These are phyloP conservation scores for Potamilus streckersoni DNA, from an alignment of 1,140 invertebrate genomes.

Conservation along the genomic window DNA sequence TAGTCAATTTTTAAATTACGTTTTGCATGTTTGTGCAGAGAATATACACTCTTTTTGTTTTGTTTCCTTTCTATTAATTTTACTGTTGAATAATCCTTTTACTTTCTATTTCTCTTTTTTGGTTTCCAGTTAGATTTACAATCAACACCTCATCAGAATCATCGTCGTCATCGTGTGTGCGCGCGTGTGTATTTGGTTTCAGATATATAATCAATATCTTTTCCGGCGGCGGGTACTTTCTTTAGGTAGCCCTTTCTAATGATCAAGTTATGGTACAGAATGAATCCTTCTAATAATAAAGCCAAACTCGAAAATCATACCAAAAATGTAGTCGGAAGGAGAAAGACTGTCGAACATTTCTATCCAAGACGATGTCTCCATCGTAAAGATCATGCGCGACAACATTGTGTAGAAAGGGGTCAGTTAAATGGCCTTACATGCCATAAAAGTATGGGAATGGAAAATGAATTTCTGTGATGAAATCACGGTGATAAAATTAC, in stretches of 20 bases:
- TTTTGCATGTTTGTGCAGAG: too few relatives aligned
- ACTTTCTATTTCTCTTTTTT: too few relatives aligned
- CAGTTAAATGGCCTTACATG: slow-evolving; percentile 17
- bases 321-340: not conserved
- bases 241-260: slow-evolving; percentile 35
- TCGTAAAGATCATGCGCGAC: slow-evolving; percentile 19
- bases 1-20: too few relatives aligned
- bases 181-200: not conserved
- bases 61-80: too few relatives aligned
- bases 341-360: slow-evolving; percentile 12
- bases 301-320: slow-evolving; percentile 22
- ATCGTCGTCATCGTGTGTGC: too few relatives aligned
- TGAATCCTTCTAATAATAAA: slow-evolving; percentile 38
- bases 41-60: too few relatives aligned
- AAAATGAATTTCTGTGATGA: slow-evolving; percentile 11
- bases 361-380: slow-evolving; percentile 1
- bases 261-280: slow-evolving; percentile 34
- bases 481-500: too few relatives aligned
- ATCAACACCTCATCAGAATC: too few relatives aligned
- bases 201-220: slow-evolving; percentile 18
- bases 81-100: too few relatives aligned
- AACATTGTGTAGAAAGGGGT: slow-evolving; percentile 9
- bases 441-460: slow-evolving; percentile 29
- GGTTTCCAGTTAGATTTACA: too few relatives aligned
- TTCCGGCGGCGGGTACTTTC: slow-evolving; percentile 31